phyloP scores from a whole-genome alignment of 2,888 invertebrate species.

The Apodemia mormo region DNA sequence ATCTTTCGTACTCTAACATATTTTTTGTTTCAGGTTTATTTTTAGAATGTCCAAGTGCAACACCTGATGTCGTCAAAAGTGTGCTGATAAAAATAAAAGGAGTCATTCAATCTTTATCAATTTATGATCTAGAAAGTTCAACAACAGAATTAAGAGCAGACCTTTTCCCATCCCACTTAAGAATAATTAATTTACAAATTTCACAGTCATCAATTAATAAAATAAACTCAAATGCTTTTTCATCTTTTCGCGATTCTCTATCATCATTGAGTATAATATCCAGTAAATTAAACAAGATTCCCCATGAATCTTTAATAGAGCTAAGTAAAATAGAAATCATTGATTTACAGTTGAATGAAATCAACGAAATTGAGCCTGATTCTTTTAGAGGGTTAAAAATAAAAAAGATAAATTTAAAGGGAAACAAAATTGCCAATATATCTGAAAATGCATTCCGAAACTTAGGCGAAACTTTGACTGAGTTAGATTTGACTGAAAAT shows the following conservation, averaged over 20 bases:
- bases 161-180: slow-evolving; percentile 86
- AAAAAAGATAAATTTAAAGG: slow-evolving; percentile 91
- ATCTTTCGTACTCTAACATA: not conserved
- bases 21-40: slow-evolving; percentile 84
- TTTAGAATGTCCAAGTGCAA: slow-evolving; percentile 93
- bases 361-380: slow-evolving; percentile 90
- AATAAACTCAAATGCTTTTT: slow-evolving; percentile 86
- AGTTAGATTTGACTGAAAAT: slow-evolving; percentile 94
- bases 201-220: slow-evolving; percentile 88
- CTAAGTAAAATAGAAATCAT: slow-evolving; percentile 87
- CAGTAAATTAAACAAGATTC: slow-evolving; percentile 87
- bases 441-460: slow-evolving; percentile 92
- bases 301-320: slow-evolving; percentile 87
- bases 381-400: slow-evolving; percentile 92
- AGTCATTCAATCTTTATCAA: slow-evolving; percentile 91
- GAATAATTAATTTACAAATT: slow-evolving; percentile 88
- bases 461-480: slow-evolving; percentile 88
- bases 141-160: slow-evolving; percentile 88
- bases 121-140: slow-evolving; percentile 93
- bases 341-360: slow-evolving; percentile 93
- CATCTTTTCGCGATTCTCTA: slow-evolving; percentile 85
- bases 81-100: slow-evolving; percentile 86
- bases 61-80: slow-evolving; percentile 86
- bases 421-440: slow-evolving; percentile 90
- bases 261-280: slow-evolving; percentile 89